Conservation (phyloP, 1,140 invertebrate genomes). For the Plectrocnemia conspersa region DNA sequence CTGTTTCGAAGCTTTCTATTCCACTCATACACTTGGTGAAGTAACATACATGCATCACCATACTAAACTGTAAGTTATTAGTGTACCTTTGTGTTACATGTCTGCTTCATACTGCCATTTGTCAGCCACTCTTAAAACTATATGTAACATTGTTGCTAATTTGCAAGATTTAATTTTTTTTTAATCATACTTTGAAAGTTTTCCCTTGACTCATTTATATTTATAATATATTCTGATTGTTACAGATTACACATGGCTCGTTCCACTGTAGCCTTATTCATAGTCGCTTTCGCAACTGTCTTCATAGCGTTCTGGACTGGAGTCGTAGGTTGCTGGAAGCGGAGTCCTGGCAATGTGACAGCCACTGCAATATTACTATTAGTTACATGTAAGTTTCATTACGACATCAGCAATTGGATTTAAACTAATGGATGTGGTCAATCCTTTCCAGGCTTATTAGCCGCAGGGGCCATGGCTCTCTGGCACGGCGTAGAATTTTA, state of each 20-base stretch:
- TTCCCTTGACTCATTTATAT: no score
- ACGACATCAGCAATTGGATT: not conserved
- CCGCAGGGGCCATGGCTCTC: conserved; percentile 87
- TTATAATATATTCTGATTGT: conserved; percentile 33
- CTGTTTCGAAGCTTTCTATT: no score
- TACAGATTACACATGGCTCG: conserved; percentile 80
- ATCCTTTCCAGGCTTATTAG: conserved; percentile 67
- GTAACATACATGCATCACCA: no score
- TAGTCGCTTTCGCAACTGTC: conserved; percentile 81
- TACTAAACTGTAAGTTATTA: no score
- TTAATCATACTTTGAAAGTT: not conserved
- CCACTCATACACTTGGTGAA: no score
- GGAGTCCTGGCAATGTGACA: conserved; percentile 87
- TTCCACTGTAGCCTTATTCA: conserved; percentile 87
- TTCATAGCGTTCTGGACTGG: conserved; percentile 93
- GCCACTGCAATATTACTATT: conserved; percentile 89
- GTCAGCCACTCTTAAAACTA: no score
- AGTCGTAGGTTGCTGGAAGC: conserved; percentile 85
- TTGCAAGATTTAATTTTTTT: not conserved
- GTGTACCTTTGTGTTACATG: no score
- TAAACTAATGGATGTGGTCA: conserved; percentile 4
- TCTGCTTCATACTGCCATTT: not conserved
- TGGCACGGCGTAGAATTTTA: conserved; percentile 96
- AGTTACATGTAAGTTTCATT: conserved; percentile 69
- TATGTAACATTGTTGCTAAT: no score